Evolutionary conservation across 2,797 vertebrate species (phyloP), one percentile per base, ranked within the genome.

Genomic region (Fundulus diaphanus): DNA sequence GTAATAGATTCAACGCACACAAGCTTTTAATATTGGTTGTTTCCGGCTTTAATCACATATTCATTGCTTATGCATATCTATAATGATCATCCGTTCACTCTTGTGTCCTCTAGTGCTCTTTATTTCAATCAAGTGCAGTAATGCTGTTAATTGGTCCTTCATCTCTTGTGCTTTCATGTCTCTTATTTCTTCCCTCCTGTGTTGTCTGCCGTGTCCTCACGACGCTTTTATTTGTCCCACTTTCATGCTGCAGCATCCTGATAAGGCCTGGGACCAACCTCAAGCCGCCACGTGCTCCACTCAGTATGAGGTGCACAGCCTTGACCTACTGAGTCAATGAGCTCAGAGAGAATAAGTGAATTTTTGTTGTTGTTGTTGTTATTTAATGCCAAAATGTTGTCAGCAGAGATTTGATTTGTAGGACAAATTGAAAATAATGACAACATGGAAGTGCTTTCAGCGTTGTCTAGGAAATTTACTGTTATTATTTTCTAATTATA

Each of bases 401-500:
- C 78, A 61, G 66, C 46, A 33, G 54, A 67, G 77, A 88, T 77
- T 56, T 15, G 24, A 83, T 87, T 83, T 77, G 49, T 74, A 20
- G 67, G 69, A 16, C 51, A 79, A 85, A 90, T 77, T 82, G 16
- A 73, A 82, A 86, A 80, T 73, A 84, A 90, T 78, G 79, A 70
- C 29, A 49, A 68, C 63, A 66, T 70, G 9, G 76, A 87, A 84
- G 72, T 9, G 79, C 83, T 89, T 73, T 82, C 37, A 86, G 88
- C 78, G 72, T 49, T 49, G 33, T 81, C 72, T 78, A 49, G 48
- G 80, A 87, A 89, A 86, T 89, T 88, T 51, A 88, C 83, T 72
- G 74, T 81, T 89, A 82, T 87, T 86, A 79, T 88, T 88, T 88
- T 73, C 80, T 88, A 89, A 92, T 89, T 81, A 74, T 56, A 78